phyloP scores from a whole-genome alignment of 1,140 invertebrate genomes.

The Macrotrachela quadricornifera region DNA sequence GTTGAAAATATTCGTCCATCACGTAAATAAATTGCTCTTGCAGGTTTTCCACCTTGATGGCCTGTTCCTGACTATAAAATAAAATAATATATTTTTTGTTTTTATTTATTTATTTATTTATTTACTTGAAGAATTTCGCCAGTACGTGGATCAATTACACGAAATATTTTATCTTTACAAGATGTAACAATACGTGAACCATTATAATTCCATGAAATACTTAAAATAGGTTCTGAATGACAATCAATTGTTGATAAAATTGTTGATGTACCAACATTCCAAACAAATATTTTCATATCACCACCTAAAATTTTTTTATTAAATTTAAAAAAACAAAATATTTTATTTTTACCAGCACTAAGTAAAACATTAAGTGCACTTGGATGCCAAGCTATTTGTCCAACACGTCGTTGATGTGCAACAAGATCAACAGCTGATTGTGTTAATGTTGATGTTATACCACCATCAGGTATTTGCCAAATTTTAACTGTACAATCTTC shows the following conservation, averaged over 20 bases:
- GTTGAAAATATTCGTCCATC: constrained; percentile 27
- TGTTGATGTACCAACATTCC: constrained; percentile 25
- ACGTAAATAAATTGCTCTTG: constrained; percentile 21
- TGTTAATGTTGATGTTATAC: constrained; percentile 54
- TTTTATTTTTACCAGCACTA: too few species aligned
- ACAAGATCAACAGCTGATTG: constrained; percentile 78
- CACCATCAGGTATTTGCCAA: constrained; percentile 90
- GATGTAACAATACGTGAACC: constrained; percentile 22
- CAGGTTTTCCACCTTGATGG: constrained; percentile 26
- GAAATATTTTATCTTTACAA: constrained; percentile 26
- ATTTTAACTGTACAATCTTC: constrained; percentile 94
- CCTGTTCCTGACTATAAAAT: constrained; percentile 9
- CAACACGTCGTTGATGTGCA: constrained; percentile 74
- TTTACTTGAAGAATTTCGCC: constrained; percentile 18
- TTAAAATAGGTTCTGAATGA: constrained; percentile 19
- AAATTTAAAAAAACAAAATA: too few species aligned
- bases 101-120: too few species aligned
- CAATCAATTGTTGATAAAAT: constrained; percentile 16
- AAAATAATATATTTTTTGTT: too few species aligned
- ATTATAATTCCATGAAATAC: constrained; percentile 22
- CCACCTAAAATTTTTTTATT: constrained; percentile 23
- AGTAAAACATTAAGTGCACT: constrained; percentile 26
- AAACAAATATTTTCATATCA: constrained; percentile 37
- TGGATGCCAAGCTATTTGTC: constrained; percentile 88
- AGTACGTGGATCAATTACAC: constrained; percentile 22